Evolutionary conservation across 1,140 invertebrate genomes (phyloP), one percentile per base, ranked within the genome.

Genomic region (Neodiprion pinetum): DNA sequence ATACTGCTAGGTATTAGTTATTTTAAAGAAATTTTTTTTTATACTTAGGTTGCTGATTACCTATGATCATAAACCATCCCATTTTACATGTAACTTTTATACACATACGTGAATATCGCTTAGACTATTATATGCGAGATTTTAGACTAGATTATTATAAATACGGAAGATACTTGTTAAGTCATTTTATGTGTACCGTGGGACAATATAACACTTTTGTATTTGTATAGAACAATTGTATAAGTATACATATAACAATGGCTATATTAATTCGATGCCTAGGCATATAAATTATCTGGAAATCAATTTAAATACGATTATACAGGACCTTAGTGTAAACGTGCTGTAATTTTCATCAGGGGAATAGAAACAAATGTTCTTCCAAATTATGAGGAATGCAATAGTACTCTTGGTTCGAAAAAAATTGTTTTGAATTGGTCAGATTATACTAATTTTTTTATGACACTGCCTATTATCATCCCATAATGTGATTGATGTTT

Each of bases 171-270:
- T 76, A 78, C 53, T 40, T 73, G 77, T 78, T 86, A 86, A 86
- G 80, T 78, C 80, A 79, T 84, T 85, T 85, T 80, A 85, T 80
- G 76, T 86, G 82, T 84, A 85, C 76, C 81, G 80, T 82, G 81
- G 79, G 83, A 87, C 83, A 84, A 87, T 86, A 87, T 87, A 87
- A 84, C 80, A 76, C 85, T 84, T 87, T 87, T 87, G 83, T 87
- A 86, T 85, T 82, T 88, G 83, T 87, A 88, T 86, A 86, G 81
- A 84, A 71, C 79, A 80, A 81, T 79, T 61, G 53, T 61, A 61
- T 61, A 61, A 61, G 53, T 61, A 61, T 61, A 61, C 11, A 12
- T 82, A 75, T 73, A 68, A 67, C 75, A 77, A 81, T 76, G 76
- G 77, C 75, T 81, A 76, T 80, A 78, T 67, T 77, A 74, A 79